Percentiles rank a stretch among this genome's conserved stretches.
phyloP scores from a whole-genome alignment of 1,140 invertebrate genomes.

The Ceratina australensis region DNA sequence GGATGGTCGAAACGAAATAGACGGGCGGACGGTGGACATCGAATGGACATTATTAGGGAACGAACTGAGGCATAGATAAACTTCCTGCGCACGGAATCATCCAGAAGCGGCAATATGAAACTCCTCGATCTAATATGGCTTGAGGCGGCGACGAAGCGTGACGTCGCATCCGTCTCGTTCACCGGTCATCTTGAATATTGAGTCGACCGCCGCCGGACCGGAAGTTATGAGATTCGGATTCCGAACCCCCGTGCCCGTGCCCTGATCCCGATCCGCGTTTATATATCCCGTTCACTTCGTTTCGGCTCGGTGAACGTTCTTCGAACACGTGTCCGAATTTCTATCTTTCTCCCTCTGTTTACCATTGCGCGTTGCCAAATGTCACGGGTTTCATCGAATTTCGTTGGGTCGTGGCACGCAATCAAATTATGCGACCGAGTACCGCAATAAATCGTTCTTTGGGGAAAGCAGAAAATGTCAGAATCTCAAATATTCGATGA shows the following conservation, averaged over 20 bases:
- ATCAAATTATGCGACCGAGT: constrained; percentile 31
- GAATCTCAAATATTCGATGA: too few relatives aligned
- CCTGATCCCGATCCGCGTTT: constrained; percentile 65
- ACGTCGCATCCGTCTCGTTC: constrained; percentile 76
- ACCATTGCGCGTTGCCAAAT: constrained; percentile 14
- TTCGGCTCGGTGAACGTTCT: constrained; percentile 56
- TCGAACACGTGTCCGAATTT: constrained; percentile 47
- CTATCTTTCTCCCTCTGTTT: constrained; percentile 14
- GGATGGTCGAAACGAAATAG: constrained; percentile 1
- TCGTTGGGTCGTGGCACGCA: constrained; percentile 6
- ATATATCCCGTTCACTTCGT: constrained; percentile 66
- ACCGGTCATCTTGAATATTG: constrained; percentile 79
- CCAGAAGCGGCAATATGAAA: constrained; percentile 76
- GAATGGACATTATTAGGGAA: constrained; percentile 72
- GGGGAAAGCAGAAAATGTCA: background rate
- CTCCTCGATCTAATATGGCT: constrained; percentile 78
- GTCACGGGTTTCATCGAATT: constrained; percentile 36
- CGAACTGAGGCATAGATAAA: constrained; percentile 71
- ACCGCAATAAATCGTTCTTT: background rate
- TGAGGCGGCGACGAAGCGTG: constrained; percentile 78
- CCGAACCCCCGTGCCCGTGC: constrained; percentile 34
- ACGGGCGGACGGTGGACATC: background rate
- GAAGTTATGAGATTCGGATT: constrained; percentile 79
- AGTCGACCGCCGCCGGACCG: constrained; percentile 74
- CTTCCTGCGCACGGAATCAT: constrained; percentile 67